A percentile compares a stretch with the other conserved stretches of the same genome.
Conservation (phyloP, 2,113 vertebrate species). For the Ranitomeya imitator region DNA sequence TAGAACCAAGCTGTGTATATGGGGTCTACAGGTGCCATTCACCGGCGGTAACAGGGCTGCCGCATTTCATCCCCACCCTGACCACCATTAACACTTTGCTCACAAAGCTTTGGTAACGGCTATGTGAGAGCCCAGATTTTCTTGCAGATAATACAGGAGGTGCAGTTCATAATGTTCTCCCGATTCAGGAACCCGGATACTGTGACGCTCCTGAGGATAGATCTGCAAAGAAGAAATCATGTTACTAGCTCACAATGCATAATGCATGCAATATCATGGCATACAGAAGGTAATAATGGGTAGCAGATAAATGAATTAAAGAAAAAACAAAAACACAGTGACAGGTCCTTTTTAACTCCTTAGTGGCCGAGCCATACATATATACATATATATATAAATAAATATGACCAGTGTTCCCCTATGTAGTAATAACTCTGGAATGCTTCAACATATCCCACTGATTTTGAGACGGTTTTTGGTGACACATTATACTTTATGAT, state of each 20-base stretch:
- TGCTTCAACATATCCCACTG: too few species aligned
- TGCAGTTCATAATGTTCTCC: conserved; percentile 84
- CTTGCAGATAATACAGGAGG: conserved; percentile 81
- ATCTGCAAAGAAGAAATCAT: conserved; percentile 67
- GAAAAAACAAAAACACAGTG: too few species aligned
- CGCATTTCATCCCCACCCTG: conserved; percentile 11
- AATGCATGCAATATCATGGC: neutral
- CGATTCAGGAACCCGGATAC: conserved; percentile 80
- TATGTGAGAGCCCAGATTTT: conserved; percentile 78
- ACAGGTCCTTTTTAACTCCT: too few species aligned
- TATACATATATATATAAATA: too few species aligned
- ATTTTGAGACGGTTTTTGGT: too few species aligned
- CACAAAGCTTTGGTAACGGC: conserved; percentile 77
- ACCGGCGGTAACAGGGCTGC: conserved; percentile 14
- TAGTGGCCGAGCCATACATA: too few species aligned
- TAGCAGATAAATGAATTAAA: neutral
- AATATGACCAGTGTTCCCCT: too few species aligned
- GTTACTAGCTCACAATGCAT: neutral
- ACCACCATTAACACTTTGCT: conserved; percentile 60
- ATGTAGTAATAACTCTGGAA: too few species aligned
- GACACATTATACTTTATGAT: too few species aligned
- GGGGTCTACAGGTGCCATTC: conserved; percentile 15
- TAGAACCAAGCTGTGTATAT: conserved; percentile 24
- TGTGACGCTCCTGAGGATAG: conserved; percentile 84
- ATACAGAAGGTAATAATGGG: neutral